phyloP scores from a whole-genome alignment of 2,888 invertebrate species.

The Drosophila recens region DNA sequence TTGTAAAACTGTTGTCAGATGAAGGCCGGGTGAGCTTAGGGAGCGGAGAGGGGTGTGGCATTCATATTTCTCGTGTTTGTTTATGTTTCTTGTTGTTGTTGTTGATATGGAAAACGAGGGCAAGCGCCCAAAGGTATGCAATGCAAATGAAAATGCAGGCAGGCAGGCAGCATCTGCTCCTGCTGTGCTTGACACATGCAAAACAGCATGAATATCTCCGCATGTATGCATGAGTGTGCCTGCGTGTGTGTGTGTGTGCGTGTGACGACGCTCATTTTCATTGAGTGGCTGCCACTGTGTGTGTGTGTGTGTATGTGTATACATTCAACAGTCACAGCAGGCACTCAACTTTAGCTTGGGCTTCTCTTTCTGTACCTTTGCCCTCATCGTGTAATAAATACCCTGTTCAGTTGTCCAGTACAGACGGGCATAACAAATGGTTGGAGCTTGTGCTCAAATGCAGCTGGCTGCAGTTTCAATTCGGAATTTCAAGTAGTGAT shows the following conservation, averaged over 20 bases:
- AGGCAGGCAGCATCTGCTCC: conserved; percentile 53
- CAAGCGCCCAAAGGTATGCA: conserved; percentile 76
- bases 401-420: neutral
- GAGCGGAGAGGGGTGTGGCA: neutral
- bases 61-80: conserved; percentile 1
- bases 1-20: conserved; percentile 22
- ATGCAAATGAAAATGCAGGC: conserved; percentile 69
- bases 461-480: neutral
- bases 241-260: conserved; percentile 20
- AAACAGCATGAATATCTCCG: conserved; percentile 51
- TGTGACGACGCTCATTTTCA: conserved; percentile 27
- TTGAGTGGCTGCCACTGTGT: conserved; percentile 38
- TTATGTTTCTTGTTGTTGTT: conserved; percentile 1
- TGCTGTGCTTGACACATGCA: conserved; percentile 69
- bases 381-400: conserved; percentile 14
- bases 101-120: conserved; percentile 64
- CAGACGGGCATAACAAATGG: neutral
- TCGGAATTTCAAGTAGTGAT: no score
- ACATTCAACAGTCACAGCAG: conserved; percentile 36
- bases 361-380: conserved; percentile 15
- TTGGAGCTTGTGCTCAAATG: neutral
- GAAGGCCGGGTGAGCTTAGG: neutral
- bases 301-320: neutral
- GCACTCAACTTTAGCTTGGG: conserved; percentile 37
- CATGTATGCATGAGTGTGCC: conserved; percentile 11